A percentile compares a stretch with the other conserved stretches of the same genome.
These are phyloP conservation scores for Acipenser oxyrinchus DNA, from an alignment of 2,797 vertebrate species.

Conservation along the genomic window DNA sequence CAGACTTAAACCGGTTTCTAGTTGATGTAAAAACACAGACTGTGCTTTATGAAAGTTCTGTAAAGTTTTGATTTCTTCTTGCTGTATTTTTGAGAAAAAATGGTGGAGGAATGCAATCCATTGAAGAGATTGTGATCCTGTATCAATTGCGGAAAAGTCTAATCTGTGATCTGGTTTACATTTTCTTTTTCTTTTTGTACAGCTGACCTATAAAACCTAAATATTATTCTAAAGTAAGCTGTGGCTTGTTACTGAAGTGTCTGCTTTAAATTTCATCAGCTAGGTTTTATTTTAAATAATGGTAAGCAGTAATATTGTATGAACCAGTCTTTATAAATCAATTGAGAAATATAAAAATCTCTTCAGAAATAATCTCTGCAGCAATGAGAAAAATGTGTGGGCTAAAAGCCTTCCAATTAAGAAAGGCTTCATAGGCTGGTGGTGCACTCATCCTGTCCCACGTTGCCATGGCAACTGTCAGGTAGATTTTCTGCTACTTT, in stretches of 20 bases:
- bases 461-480: slow-evolving; percentile 88
- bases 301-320: slow-evolving; percentile 66
- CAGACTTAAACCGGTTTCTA: too few relatives aligned
- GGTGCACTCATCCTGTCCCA: slow-evolving; percentile 69
- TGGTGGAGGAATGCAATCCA: too few relatives aligned
- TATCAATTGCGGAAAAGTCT: neutral
- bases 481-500: slow-evolving; percentile 81
- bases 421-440: slow-evolving; percentile 74
- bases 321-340: slow-evolving; percentile 76
- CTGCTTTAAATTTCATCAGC: slow-evolving; percentile 66
- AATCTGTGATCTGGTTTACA: neutral
- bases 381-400: slow-evolving; percentile 65
- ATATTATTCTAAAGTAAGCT: neutral
- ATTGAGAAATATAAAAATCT: slow-evolving; percentile 80
- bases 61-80: too few relatives aligned
- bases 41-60: too few relatives aligned
- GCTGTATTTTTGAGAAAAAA: too few relatives aligned
- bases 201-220: neutral
- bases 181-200: too few relatives aligned
- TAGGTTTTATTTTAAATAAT: slow-evolving; percentile 65
- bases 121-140: too few relatives aligned
- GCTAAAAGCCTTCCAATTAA: slow-evolving; percentile 92
- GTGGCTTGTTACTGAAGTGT: slow-evolving; percentile 64
- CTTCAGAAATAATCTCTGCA: slow-evolving; percentile 65
- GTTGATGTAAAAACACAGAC: too few relatives aligned